Conservation (phyloP, 2,888 invertebrate genomes). For the Pseudoips prasinana region DNA sequence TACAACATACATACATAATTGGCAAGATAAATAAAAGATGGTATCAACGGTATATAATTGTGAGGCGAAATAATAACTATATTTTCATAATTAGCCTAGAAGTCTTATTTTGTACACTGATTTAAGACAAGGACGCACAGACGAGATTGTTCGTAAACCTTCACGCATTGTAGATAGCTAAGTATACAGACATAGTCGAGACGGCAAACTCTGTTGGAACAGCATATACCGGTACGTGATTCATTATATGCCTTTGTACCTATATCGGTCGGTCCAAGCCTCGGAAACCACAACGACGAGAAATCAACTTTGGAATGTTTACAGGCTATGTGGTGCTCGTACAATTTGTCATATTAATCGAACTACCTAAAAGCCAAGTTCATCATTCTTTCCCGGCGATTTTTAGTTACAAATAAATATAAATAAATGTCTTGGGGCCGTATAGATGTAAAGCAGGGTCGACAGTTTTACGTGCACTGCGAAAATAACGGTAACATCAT, state of each 20-base stretch:
- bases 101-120: slow-evolving; percentile 21
- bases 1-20: slow-evolving; percentile 17
- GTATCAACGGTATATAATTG: slow-evolving; percentile 17
- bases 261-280: slow-evolving; percentile 16
- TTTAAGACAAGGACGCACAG: slow-evolving; percentile 42
- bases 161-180: slow-evolving; percentile 43
- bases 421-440: too few relatives aligned
- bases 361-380: too few relatives aligned
- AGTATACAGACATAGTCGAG: slow-evolving; percentile 62
- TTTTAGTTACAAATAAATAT: too few relatives aligned
- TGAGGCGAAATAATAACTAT: slow-evolving; percentile 15
- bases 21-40: slow-evolving; percentile 16
- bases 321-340: slow-evolving; percentile 16
- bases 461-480: too few relatives aligned
- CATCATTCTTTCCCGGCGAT: too few relatives aligned
- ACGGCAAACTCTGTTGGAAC: slow-evolving; percentile 47
- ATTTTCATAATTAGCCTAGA: slow-evolving; percentile 24
- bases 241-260: slow-evolving; percentile 29
- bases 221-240: slow-evolving; percentile 45
- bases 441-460: too few relatives aligned
- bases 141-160: slow-evolving; percentile 40
- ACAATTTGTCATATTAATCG: slow-evolving; percentile 12
- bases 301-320: slow-evolving; percentile 30
- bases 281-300: slow-evolving; percentile 26
- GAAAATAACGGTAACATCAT: too few relatives aligned